Percentiles rank a stretch among this genome's conserved stretches.
Conservation (phyloP, 2,797 vertebrate genomes). For the Staurois parvus region DNA sequence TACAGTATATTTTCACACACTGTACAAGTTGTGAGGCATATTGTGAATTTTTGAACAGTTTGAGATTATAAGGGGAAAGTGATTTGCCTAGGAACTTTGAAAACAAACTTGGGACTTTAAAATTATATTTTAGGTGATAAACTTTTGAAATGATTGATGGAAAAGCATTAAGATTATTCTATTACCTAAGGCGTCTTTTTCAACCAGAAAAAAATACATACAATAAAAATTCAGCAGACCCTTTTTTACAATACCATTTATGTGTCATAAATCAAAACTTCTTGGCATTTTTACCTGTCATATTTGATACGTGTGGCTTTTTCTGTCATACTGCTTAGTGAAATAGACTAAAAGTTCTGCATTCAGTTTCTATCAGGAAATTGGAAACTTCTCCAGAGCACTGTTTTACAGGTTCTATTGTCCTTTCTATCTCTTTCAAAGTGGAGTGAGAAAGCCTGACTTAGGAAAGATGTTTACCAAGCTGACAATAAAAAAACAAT, state of each 20-base stretch:
- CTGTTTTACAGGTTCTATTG: constrained; percentile 25
- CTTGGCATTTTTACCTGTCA: constrained; percentile 59
- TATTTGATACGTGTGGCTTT: constrained; percentile 60
- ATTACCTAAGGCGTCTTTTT: constrained; percentile 59
- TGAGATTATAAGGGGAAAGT: constrained; percentile 17
- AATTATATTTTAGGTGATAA: constrained; percentile 61
- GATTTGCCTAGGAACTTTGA: constrained; percentile 47
- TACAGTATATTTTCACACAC: too few relatives aligned
- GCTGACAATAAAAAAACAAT: not conserved
- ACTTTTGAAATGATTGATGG: constrained; percentile 61
- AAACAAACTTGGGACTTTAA: constrained; percentile 57
- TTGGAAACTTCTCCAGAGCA: constrained; percentile 24
- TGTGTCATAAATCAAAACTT: constrained; percentile 61
- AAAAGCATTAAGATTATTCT: constrained; percentile 59
- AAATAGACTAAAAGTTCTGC: constrained; percentile 49
- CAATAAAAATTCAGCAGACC: constrained; percentile 52
- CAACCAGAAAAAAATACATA: constrained; percentile 56
- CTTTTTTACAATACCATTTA: constrained; percentile 60
- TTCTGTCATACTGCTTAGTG: constrained; percentile 51
- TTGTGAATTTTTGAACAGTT: constrained; percentile 56
- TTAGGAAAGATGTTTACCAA: constrained; percentile 4
- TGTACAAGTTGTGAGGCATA: too few relatives aligned
- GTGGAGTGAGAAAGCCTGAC: not conserved
- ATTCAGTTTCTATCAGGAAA: constrained; percentile 35
- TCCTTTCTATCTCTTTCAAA: constrained; percentile 11